Percentiles rank a stretch among this genome's conserved stretches.
phyloP scores from a whole-genome alignment of 37 sponge, comb jelly and placozoan species.

The Geodia barretti region DNA sequence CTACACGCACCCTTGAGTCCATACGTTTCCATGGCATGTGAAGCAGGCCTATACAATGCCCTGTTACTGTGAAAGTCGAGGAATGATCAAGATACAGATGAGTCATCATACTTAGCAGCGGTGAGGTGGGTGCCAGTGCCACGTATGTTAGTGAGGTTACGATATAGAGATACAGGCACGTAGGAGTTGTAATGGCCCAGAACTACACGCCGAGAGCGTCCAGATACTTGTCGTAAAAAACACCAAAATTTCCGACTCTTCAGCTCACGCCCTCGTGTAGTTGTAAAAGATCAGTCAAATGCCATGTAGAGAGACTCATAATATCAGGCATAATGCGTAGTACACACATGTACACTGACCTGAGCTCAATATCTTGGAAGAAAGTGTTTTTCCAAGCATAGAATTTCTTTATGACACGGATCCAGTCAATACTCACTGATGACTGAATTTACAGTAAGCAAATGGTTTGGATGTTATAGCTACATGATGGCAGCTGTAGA shows the following conservation, averaged over 20 bases:
- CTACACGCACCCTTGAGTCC: too few species aligned
- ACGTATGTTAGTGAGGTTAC: constrained; percentile 90
- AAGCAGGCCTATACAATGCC: too few species aligned
- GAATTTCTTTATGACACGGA: constrained; percentile 93
- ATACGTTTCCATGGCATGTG: not conserved
- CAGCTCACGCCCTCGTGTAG: constrained; percentile 80
- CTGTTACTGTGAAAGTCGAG: too few species aligned
- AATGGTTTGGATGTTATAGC: too few species aligned
- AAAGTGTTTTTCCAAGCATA: constrained; percentile 93
- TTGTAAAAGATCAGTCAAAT: too few species aligned
- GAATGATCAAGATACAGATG: too few species aligned
- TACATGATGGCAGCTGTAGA: too few species aligned
- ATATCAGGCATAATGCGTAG: not conserved
- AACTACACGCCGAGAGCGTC: constrained; percentile 98
- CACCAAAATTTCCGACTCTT: constrained; percentile 73
- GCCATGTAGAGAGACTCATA: too few species aligned
- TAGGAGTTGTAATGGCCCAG: constrained; percentile 99
- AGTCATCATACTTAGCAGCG: constrained; percentile 84
- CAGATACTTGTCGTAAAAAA: too few species aligned
- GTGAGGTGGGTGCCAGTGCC: constrained; percentile 78
- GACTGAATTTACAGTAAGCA: constrained; percentile 1
- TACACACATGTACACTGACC: constrained; percentile 26
- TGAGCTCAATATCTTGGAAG: constrained; percentile 53
- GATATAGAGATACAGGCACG: constrained; percentile 89
- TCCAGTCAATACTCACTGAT: constrained; percentile 89